These are phyloP conservation scores for Pogona vitticeps DNA, from an alignment of 2,113 vertebrate genomes.

Conservation along the genomic window DNA sequence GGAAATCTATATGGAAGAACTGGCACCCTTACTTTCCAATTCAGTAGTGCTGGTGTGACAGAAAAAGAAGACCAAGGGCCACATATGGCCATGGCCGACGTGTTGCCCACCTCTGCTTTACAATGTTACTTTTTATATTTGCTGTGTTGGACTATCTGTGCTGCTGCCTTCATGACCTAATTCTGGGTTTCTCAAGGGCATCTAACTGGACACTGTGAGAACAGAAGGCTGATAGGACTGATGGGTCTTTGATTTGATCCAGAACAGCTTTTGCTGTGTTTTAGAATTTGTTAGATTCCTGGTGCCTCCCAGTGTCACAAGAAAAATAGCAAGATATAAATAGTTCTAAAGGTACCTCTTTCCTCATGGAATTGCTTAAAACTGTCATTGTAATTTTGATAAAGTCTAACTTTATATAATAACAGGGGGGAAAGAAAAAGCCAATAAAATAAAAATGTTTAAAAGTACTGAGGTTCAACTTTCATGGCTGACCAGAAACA, in stretches of 20 bases:
- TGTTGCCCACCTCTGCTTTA: no score
- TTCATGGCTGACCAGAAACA: slow-evolving; percentile 55
- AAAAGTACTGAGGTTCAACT: slow-evolving; percentile 61
- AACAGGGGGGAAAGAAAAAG: slow-evolving; percentile 34
- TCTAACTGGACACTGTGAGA: no score
- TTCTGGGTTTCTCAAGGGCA: background rate
- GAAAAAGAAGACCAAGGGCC: no score
- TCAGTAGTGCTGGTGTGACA: no score
- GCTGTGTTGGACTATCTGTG: no score
- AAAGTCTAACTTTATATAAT: slow-evolving; percentile 36
- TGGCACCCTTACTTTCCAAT: background rate
- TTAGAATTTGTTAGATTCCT: background rate
- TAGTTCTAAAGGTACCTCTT: slow-evolving; percentile 3
- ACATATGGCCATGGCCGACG: no score
- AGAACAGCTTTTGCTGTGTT: background rate
- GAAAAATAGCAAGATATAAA: background rate
- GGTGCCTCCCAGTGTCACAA: background rate
- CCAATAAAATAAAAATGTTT: slow-evolving; percentile 54
- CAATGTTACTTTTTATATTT: no score
- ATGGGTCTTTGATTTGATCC: background rate
- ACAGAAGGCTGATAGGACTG: background rate
- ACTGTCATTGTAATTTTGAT: slow-evolving; percentile 56
- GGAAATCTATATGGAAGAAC: no score
- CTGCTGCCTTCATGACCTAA: no score
- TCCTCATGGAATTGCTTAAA: slow-evolving; percentile 43